Evolutionary conservation across 2,113 vertebrate species (phyloP), one percentile per base, ranked within the genome.

Genomic region (Cichladusa arquata): DNA sequence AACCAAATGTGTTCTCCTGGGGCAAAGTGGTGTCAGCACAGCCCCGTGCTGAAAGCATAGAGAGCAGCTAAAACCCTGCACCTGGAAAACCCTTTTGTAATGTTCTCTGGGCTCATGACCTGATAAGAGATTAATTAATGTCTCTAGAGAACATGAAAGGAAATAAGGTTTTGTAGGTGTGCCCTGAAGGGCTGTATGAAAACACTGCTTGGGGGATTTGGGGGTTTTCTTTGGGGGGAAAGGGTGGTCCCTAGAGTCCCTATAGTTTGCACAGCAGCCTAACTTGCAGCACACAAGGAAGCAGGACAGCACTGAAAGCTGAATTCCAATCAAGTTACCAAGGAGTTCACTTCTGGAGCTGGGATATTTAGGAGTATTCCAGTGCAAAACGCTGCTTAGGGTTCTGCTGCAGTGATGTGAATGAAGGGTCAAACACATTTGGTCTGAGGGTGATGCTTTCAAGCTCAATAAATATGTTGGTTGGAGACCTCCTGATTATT

Each of bases 51-150:
- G 54, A 79, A 92, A 95, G 50, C 40, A 61, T 45, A 80, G 77
- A 80, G 26, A 54, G 34, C 71, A 79, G 87, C 58, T 70, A 25
- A 82, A 85, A 5, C n/a, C 19, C 45, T 73, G 54, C 73, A 86
- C 51, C 85, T 88, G 67, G 50, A 61, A 91, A 86, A 69, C 16
- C 44, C 47, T 77, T 84, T 36, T 36, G 31, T 51, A 12, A 25
- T 28, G 19, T 66, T 94, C 60, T 93, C 38, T 45, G 50, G 51
- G 66, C 74, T 86, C 45, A 6, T 70, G 57, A 79, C 66, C 74
- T 80, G 74, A 29, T 58, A 82, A 89, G 25, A 77, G 81, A 73
- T 88, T 94, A 91, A 92, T 92, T 95, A 73, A 86, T 54, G 25
- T 81, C 83, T 67, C 69, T 48, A 71, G 57, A 48, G 83, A 36